Conservation (phyloP, 2,888 invertebrate species). For the Taenaris catops region DNA sequence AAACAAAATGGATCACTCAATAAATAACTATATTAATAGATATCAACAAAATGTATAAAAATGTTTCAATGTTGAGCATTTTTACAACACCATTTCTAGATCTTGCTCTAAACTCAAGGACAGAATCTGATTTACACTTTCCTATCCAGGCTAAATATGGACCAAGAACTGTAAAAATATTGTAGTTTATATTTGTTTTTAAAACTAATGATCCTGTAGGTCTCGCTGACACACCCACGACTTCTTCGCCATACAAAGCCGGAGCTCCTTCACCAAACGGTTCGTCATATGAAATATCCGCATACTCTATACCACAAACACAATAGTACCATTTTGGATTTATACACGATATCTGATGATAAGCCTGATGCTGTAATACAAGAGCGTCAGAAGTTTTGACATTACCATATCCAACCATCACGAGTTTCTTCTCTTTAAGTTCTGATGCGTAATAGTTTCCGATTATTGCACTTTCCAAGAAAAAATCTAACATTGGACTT, state of each 20-base stretch:
- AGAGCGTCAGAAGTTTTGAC: slow-evolving; percentile 26
- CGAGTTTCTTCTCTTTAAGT: slow-evolving; percentile 35
- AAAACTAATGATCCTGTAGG: slow-evolving; percentile 36
- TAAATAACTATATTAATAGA: slow-evolving; percentile 16
- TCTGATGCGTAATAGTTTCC: slow-evolving; percentile 42
- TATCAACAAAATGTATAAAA: slow-evolving; percentile 2
- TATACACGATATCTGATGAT: slow-evolving; percentile 42
- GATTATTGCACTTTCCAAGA: slow-evolving; percentile 34
- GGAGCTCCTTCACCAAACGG: slow-evolving; percentile 55
- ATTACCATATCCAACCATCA: slow-evolving; percentile 44
- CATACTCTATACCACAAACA: slow-evolving; percentile 47
- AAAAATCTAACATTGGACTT: slow-evolving; percentile 34
- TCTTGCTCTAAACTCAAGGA: slow-evolving; percentile 4
- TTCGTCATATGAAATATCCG: slow-evolving; percentile 29
- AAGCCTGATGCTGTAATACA: slow-evolving; percentile 42
- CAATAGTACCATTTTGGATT: slow-evolving; percentile 59
- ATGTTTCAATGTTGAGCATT: not conserved
- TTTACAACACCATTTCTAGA: not conserved
- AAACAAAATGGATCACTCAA: not conserved
- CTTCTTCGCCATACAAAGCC: slow-evolving; percentile 34
- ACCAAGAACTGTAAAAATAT: slow-evolving; percentile 50
- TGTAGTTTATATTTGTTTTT: slow-evolving; percentile 34
- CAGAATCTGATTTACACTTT: slow-evolving; percentile 25
- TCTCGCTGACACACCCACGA: slow-evolving; percentile 45
- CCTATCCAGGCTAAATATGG: slow-evolving; percentile 53